Base-by-base conservation (phyloP, 2,888 invertebrate genomes). In the Eupithecia exiguata region DNA sequence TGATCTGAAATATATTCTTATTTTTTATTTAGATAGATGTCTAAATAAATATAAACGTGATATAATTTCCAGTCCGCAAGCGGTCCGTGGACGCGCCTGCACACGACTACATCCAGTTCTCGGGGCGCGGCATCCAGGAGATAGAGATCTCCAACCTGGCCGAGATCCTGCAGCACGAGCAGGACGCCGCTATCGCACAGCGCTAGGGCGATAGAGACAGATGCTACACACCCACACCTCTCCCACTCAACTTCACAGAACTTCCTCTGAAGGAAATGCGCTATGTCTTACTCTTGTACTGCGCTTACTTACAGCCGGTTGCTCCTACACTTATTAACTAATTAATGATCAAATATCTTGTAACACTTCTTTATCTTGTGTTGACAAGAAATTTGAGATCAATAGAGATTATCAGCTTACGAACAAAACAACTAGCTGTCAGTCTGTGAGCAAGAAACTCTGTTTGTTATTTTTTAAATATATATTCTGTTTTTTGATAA, bases 121-220 rank as follows among this genome's bases (percentile, higher is more conserved):
- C 97, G 36, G 98, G 98, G 18, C 96, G 95, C 71, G 96, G 95
- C 82, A 95, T 98, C 75, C 95, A 96, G 82, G 96, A 97, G 91
- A 95, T 97, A 77, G 95, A 97, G 86, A 96, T 98, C 83, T 87
- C 96, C 80, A 97, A 98, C 90, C 92, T 97, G 73, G 95, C 93
- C 1, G 96, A 96, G 53, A 89, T 97, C 69, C 90, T 95, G 73
- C 88, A 92, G 68, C 95, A 88, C 82, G 96, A 96, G 86, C 89
- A 91, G 79, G 76, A 77, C 61, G 21, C 5, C 65, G 38, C 63
- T 36, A 38, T 18, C 63, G 21, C 38, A 9, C 66, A 36, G n/a
- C 61, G 30, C 30, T 74, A 75, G 66, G 62, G 12, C 18, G 35
- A 9, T 46, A 62, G 69, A 69, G 61, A 71, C 30, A 18, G 62